Evolutionary conservation across 2,113 vertebrate genomes (phyloP), one percentile per base, ranked within the genome.

Genomic region (Oncorhynchus keta): DNA sequence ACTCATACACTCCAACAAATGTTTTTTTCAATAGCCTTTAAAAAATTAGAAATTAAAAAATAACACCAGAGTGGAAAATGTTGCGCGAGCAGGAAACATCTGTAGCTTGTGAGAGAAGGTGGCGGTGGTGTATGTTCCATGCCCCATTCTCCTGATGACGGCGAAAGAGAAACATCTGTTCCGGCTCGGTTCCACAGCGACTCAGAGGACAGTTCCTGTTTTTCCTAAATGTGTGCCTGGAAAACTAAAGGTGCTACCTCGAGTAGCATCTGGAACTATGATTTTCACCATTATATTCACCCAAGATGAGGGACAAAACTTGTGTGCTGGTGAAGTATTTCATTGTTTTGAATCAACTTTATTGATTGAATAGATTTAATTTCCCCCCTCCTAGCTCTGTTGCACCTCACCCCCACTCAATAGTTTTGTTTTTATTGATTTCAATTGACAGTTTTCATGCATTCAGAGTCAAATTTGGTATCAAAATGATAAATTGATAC

Each of bases 31-130:
- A 71, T 76, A 67, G 11, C 71, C 80, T 83, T 81, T 68, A 75
- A 78, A 73, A 12, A 28, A 26, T 22, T 3, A 20, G 30, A 78
- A 62, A 66, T 55, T 45, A 81, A 51, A 24, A 49, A 67, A 8
- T 77, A 74, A 81, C 79, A 73, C 59, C 26, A n/a, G 64, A 32
- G 32, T 13, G 32, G 67, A 76, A 81, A 75, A 71, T 61, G 84
- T 69, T 78, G 51, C 62, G 81, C 73, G 72, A 80, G 86, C 88
- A 83, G 87, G 83, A 91, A 92, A 90, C 89, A 92, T 88, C 87
- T 92, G 90, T 86, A 84, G 75, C 67, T n/a, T 62, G 6, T 75
- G 68, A 65, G 71, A 72, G 78, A 75, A 76, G 76, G 73, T 22
- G 55, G 69, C 77, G 73, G 78, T 84, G 75, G 57, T 32, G 68